A percentile compares a stretch with the other conserved stretches of the same genome.
Evolutionary conservation across 2,888 invertebrate species (phyloP).

Genomic region (Caenorhabditis afra): DNA sequence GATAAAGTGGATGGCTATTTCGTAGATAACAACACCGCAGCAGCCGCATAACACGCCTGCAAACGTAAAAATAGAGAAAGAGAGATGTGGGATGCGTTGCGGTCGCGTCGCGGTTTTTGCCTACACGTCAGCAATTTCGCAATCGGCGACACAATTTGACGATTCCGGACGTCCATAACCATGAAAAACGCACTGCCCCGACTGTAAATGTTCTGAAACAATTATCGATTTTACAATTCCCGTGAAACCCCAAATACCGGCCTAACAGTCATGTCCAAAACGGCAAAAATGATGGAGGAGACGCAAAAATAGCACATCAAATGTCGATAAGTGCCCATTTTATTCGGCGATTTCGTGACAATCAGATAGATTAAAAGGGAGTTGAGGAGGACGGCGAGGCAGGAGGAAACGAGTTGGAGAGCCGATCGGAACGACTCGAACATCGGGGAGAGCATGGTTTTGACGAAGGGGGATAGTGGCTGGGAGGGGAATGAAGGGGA

Average conservation of each 20-base stretch:
- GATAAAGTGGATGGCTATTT: slow-evolving; percentile 31
- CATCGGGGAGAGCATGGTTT: background rate
- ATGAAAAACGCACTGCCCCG: slow-evolving; percentile 29
- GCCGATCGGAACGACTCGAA: slow-evolving; percentile 5
- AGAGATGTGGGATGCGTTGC: background rate
- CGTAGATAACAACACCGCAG: slow-evolving; percentile 31
- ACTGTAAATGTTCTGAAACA: slow-evolving; percentile 30
- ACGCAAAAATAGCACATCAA: slow-evolving; percentile 43
- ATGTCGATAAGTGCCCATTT: slow-evolving; percentile 49
- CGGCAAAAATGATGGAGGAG: slow-evolving; percentile 23
- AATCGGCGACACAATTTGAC: background rate
- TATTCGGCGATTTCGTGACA: slow-evolving; percentile 37
- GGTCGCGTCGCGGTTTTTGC: background rate
- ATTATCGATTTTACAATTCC: background rate
- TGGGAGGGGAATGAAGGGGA: background rate
- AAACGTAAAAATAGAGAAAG: no score
- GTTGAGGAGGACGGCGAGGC: slow-evolving; percentile 18
- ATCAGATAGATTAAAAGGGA: slow-evolving; percentile 28
- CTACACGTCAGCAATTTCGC: background rate
- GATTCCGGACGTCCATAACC: slow-evolving; percentile 25
- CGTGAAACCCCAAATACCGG: slow-evolving; percentile 16
- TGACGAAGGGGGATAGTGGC: background rate
- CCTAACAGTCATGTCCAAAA: slow-evolving; percentile 12
- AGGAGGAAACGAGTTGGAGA: slow-evolving; percentile 10
- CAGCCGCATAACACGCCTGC: slow-evolving; percentile 14